phyloP scores from a whole-genome alignment of 92 coral and sea anemone species.

The Heteractis magnifica region DNA sequence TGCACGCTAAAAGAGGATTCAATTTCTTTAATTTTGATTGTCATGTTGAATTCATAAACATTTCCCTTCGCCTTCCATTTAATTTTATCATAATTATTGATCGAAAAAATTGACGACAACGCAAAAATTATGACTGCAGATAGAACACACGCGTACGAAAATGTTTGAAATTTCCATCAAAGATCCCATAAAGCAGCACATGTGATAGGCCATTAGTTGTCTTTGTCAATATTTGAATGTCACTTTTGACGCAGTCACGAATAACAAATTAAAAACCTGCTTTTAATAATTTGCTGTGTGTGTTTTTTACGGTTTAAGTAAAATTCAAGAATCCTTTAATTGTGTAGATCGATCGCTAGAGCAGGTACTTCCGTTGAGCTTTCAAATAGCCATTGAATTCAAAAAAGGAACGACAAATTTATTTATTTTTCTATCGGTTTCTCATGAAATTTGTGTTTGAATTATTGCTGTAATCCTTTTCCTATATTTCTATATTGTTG shows the following conservation, averaged over 20 bases:
- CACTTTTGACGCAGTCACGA: neutral
- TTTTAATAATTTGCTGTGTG: neutral
- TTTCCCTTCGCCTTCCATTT: neutral
- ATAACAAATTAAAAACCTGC: neutral
- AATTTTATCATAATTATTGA: neutral
- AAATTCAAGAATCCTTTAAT: neutral
- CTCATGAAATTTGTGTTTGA: no score
- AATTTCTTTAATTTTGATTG: neutral
- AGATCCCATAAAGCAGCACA: neutral
- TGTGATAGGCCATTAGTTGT: neutral
- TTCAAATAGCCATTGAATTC: neutral
- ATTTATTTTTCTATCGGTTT: no score
- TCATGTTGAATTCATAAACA: neutral
- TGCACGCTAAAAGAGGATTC: neutral
- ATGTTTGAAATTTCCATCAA: neutral
- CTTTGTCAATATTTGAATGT: constrained; percentile 1
- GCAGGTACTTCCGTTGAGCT: neutral
- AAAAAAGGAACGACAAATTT: no score
- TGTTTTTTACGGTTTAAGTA: neutral
- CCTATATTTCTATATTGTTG: no score
- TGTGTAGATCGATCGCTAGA: neutral
- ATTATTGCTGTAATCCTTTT: no score
- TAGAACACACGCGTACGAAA: neutral
- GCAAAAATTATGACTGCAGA: neutral
- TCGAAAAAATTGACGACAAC: neutral